Percentiles rank a stretch among this genome's conserved stretches.
These are phyloP conservation scores for Aramus guarauna DNA, from an alignment of 2,113 vertebrate genomes.

Conservation along the genomic window DNA sequence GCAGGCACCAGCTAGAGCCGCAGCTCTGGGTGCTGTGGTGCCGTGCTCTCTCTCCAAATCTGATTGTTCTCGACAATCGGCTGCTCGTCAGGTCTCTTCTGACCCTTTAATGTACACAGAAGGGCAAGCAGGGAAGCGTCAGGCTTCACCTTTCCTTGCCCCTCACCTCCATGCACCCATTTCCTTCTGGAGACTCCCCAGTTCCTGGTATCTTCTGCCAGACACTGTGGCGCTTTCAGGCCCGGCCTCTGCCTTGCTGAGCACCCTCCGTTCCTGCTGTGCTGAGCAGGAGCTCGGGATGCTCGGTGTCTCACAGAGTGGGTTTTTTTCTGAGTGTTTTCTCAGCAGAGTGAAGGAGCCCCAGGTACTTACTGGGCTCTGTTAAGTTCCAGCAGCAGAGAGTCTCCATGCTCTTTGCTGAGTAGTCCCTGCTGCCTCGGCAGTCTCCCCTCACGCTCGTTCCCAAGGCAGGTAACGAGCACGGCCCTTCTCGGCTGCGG, in stretches of 20 bases:
- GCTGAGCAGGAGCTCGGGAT: background rate
- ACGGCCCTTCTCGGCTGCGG: background rate
- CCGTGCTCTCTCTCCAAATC: fast-evolving
- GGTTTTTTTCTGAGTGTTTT: background rate
- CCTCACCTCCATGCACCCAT: fast-evolving
- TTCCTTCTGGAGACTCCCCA: background rate
- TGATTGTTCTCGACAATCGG: fast-evolving
- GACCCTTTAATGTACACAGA: fast-evolving
- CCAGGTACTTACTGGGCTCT: background rate
- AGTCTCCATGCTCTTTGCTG: background rate
- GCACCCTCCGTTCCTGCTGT: fast-evolving
- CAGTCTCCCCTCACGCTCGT: background rate
- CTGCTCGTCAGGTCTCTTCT: fast-evolving
- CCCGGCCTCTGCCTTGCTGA: background rate
- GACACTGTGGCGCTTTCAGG: background rate
- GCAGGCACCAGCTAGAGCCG: background rate
- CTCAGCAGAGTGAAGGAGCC: background rate
- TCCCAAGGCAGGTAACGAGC: background rate
- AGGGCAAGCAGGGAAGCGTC: background rate
- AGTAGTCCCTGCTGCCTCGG: background rate
- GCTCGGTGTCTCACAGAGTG: fast-evolving
- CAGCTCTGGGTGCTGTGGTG: background rate
- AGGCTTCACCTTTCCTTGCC: background rate
- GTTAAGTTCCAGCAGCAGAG: background rate
- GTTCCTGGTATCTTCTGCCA: background rate